These are phyloP conservation scores for Vicugna pacos DNA, from an alignment of 2,113 vertebrate genomes.

Conservation along the genomic window DNA sequence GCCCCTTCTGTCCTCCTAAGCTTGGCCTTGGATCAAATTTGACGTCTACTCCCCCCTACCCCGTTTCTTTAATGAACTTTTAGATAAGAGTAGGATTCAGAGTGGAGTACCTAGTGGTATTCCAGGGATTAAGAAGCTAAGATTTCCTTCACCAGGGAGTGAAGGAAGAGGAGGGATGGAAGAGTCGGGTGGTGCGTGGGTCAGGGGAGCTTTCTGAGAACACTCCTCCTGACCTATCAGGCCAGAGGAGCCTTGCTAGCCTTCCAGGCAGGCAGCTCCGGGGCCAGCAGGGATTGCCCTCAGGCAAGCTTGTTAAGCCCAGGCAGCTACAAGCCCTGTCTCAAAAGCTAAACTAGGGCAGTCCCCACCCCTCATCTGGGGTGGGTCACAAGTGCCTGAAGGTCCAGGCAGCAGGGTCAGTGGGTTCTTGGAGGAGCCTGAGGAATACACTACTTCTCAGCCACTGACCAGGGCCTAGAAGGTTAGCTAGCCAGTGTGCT, in stretches of 20 bases:
- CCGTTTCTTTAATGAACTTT: not conserved
- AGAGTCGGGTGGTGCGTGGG: not conserved
- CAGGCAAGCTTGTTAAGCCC: not conserved
- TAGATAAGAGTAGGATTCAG: not conserved
- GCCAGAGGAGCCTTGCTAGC: accelerated
- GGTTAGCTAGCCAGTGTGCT: not conserved
- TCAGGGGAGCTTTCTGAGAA: not conserved
- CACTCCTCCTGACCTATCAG: not conserved
- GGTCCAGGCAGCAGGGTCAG: not conserved
- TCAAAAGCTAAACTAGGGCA: not conserved
- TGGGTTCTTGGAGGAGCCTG: not conserved
- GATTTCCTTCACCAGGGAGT: not conserved
- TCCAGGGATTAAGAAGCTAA: not conserved
- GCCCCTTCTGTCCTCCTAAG: not conserved
- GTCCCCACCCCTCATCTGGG: too few species aligned
- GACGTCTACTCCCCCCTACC: not conserved
- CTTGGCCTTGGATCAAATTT: not conserved
- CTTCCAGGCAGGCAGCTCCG: not conserved
- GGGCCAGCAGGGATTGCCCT: not conserved
- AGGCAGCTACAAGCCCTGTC: not conserved
- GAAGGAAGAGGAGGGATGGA: not conserved
- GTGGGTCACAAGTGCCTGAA: not conserved
- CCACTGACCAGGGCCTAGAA: not conserved
- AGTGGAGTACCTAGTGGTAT: not conserved
- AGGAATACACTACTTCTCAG: not conserved